phyloP scores from a whole-genome alignment of 2,888 invertebrate genomes.

The Lypha dubia region DNA sequence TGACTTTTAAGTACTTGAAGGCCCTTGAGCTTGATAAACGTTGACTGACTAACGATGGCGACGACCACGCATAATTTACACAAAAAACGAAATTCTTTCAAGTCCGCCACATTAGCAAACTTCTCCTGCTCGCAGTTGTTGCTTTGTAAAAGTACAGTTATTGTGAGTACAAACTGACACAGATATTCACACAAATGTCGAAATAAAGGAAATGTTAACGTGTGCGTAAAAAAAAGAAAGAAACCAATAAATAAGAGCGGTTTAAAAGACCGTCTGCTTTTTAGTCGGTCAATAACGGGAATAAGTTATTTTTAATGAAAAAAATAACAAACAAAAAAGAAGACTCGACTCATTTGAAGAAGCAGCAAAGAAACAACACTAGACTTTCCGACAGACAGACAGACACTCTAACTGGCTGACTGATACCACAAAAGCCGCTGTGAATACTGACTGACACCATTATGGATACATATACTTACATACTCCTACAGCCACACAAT shows the following conservation, averaged over 20 bases:
- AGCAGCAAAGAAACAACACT: neutral
- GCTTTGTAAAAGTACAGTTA: constrained; percentile 67
- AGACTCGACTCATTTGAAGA: constrained; percentile 25
- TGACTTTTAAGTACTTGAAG: constrained; percentile 49
- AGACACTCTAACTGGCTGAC: neutral
- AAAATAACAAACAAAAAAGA: constrained; percentile 45
- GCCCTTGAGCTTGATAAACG: constrained; percentile 64
- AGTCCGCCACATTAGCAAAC: constrained; percentile 34
- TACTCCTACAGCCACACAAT: neutral
- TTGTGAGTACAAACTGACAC: neutral
- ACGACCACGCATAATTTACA: constrained; percentile 63
- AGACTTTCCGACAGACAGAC: too few species aligned
- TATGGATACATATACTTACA: neutral
- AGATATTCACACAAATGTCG: constrained; percentile 23
- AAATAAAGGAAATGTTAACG: constrained; percentile 51
- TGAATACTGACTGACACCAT: constrained; percentile 12
- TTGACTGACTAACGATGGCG: constrained; percentile 24
- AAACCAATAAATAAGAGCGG: constrained; percentile 21
- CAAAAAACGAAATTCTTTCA: constrained; percentile 43
- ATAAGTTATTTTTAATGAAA: constrained; percentile 43
- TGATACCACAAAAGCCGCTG: constrained; percentile 29
- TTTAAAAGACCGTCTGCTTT: constrained; percentile 57
- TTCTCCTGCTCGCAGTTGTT: constrained; percentile 16
- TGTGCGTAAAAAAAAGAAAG: constrained; percentile 39
- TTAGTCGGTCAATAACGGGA: constrained; percentile 73